Evolutionary conservation across 2,797 vertebrate species (phyloP).

Genomic region (Myotis daubentonii): DNA sequence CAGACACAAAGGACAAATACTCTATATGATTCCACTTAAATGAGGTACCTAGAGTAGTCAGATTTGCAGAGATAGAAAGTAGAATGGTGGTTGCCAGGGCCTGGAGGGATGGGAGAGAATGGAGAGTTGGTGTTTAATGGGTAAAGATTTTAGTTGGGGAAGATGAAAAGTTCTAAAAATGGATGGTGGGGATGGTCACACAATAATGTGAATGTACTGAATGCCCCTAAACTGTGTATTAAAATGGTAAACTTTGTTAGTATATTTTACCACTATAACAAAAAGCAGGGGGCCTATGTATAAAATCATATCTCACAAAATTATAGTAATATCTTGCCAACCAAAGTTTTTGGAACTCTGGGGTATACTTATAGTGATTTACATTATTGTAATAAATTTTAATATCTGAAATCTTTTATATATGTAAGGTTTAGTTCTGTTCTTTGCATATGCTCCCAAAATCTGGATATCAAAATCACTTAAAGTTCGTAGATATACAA

Average conservation of each 20-base stretch:
- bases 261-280: constrained; percentile 25
- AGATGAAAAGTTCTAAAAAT: constrained; percentile 5
- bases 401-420: constrained; percentile 40
- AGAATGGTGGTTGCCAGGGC: neutral
- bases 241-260: constrained; percentile 16
- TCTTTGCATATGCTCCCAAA: neutral
- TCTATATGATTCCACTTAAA: neutral
- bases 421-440: neutral
- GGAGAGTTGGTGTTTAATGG: neutral
- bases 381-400: constrained; percentile 38
- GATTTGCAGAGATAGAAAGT: neutral
- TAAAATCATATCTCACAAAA: neutral
- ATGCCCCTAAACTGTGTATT: neutral
- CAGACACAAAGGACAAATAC: neutral
- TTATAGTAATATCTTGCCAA: neutral
- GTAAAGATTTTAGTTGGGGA: neutral
- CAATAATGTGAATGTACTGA: neutral
- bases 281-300: neutral
- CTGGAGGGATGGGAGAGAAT: neutral
- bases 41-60: neutral
- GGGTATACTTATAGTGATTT: neutral
- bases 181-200: neutral
- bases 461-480: constrained; percentile 24
- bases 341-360: constrained; percentile 9
- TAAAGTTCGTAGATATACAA: constrained; percentile 39